Conservation (phyloP, 2,888 invertebrate species). For the Monochamus alternatus region DNA sequence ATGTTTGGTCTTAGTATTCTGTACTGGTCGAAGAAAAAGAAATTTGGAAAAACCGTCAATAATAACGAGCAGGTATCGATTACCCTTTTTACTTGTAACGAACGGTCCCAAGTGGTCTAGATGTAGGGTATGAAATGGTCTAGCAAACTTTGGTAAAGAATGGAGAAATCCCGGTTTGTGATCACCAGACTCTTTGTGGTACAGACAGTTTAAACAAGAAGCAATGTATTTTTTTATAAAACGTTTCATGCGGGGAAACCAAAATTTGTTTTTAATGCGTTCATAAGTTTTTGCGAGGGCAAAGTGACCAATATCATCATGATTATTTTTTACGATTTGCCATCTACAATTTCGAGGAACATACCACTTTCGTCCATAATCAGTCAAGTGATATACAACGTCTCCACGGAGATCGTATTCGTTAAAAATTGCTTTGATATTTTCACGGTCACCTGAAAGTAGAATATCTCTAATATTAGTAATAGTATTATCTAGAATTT, state of each 20-base stretch:
- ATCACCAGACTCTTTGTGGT: constrained; percentile 24
- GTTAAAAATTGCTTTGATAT: too few relatives aligned
- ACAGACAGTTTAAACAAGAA: constrained; percentile 36
- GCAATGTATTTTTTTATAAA: constrained; percentile 39
- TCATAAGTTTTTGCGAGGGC: constrained; percentile 35
- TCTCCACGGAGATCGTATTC: too few relatives aligned
- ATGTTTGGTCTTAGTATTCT: constrained; percentile 29
- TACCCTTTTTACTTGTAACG: constrained; percentile 36
- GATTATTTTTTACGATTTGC: constrained; percentile 11
- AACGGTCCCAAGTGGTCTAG: constrained; percentile 40
- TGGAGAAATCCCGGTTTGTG: constrained; percentile 23
- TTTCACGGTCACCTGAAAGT: neutral
- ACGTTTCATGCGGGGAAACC: constrained; percentile 42
- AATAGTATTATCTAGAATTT: constrained; percentile 12
- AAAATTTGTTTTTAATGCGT: constrained; percentile 27
- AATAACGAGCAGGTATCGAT: constrained; percentile 15
- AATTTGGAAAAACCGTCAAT: constrained; percentile 41
- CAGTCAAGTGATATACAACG: too few relatives aligned
- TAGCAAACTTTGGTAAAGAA: constrained; percentile 11
- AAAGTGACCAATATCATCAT: constrained; percentile 35
- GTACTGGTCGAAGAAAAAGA: constrained; percentile 34
- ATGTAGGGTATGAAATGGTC: constrained; percentile 38
- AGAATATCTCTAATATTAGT: too few relatives aligned
- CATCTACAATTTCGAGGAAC: constrained; percentile 19
- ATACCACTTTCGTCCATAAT: constrained; percentile 13